These are phyloP conservation scores for Scarus forsteni DNA, from an alignment of 2,797 vertebrate genomes.

Conservation along the genomic window DNA sequence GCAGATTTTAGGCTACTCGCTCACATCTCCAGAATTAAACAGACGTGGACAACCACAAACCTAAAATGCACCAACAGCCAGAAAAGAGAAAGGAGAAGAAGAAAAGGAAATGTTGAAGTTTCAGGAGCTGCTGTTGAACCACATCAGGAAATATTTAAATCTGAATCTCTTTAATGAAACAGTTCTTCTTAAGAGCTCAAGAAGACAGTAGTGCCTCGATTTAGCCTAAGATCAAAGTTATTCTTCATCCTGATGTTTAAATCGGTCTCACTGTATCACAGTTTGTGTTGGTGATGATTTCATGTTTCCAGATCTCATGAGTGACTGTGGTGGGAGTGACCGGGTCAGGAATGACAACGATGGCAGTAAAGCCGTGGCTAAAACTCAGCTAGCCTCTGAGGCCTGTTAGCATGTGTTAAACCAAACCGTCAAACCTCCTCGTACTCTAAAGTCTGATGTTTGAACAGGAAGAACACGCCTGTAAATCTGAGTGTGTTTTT, in stretches of 20 bases:
- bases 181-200: too few species aligned
- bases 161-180: too few species aligned
- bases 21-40: too few species aligned
- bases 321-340: background rate
- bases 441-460: background rate
- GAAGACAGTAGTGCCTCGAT: too few species aligned
- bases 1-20: too few species aligned
- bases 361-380: too few species aligned
- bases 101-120: too few species aligned
- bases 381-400: background rate
- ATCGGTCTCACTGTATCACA: background rate
- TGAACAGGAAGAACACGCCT: background rate
- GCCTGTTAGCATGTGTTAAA: background rate
- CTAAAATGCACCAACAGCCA: too few species aligned
- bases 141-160: too few species aligned
- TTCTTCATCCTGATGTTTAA: background rate
- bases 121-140: too few species aligned
- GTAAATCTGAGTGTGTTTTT: background rate
- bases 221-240: background rate
- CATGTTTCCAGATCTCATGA: background rate
- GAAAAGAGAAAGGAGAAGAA: too few species aligned
- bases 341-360: background rate
- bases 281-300: background rate
- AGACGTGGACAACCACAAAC: too few species aligned
- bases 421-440: background rate